Base-by-base conservation (phyloP, 2,113 vertebrate genomes). In the Neopipo cinnamomea region DNA sequence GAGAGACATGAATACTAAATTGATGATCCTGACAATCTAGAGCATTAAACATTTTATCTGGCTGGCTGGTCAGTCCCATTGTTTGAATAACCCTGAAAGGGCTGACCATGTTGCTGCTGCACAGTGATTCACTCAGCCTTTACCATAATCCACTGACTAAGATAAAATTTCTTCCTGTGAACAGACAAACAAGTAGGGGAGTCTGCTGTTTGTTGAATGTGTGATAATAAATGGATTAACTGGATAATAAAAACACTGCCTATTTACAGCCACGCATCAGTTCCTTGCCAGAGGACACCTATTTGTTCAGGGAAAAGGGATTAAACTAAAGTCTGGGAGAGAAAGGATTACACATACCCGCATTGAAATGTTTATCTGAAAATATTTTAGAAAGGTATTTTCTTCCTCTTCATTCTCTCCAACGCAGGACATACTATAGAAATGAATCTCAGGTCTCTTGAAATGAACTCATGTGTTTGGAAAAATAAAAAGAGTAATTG, bases 1-100 rank as follows among this genome's bases (percentile, higher is more conserved):
- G 84, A 89, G 92, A 83, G 85, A 59, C 86, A 42, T 95, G 85
- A 96, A 93, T 76, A 83, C 96, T 58, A 96, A 99, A 98, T 63
- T 98, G 98, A 98, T 99, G 99, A 99, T 98, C 94, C 96, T 93
- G 96, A 94, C 98, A 97, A 97, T 96, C 88, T 92, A 89, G 78
- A 91, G 96, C 82, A 93, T 97, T 95, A 95, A 95, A 91, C 75
- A 31, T 83, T 96, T 96, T 97, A 97, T 98, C 98, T 97, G 97
- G 97, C 98, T 97, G 97, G 96, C 98, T 98, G 98, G 98, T 97
- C 98, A 97, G 97, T 53, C 92, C 87, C 83, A 94, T 98, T 99
- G 98, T 98, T 72, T 95, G 44, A 82, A 95, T 97, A 97, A 97
- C 97, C 97, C 98, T 95, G 97, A 98, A 97, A 97, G 94, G 97